These are phyloP conservation scores for Drosophila yooni DNA, from an alignment of 2,888 invertebrate species.

Conservation along the genomic window DNA sequence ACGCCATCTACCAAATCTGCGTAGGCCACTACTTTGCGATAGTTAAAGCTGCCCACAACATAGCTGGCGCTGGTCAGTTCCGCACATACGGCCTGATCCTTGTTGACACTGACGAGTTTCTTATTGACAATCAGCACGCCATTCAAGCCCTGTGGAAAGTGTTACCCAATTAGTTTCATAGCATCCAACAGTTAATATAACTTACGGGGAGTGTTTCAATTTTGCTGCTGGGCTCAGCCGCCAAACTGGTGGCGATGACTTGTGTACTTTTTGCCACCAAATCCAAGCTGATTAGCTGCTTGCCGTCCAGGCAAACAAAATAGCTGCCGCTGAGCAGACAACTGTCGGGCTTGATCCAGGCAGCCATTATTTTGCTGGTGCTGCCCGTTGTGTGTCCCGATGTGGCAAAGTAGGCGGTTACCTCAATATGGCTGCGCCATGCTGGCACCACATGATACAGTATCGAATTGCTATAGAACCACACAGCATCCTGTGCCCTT, in stretches of 20 bases:
- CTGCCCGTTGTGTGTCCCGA: constrained; percentile 86
- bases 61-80: constrained; percentile 82
- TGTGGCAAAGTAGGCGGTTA: constrained; percentile 87
- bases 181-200: not conserved
- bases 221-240: constrained; percentile 80
- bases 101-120: constrained; percentile 81
- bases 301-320: constrained; percentile 88
- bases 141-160: constrained; percentile 77
- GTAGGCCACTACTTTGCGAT: constrained; percentile 84
- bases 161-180: not conserved
- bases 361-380: constrained; percentile 87
- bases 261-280: constrained; percentile 86
- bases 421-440: constrained; percentile 88
- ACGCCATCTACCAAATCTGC: constrained; percentile 85
- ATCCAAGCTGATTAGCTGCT: constrained; percentile 88
- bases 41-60: constrained; percentile 71
- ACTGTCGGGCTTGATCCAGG: constrained; percentile 86
- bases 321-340: constrained; percentile 88
- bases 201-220: constrained; percentile 76
- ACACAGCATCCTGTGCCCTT: constrained; percentile 86
- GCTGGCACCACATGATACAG: constrained; percentile 88
- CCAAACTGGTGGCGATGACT: constrained; percentile 83
- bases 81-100: constrained; percentile 82
- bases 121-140: constrained; percentile 84
- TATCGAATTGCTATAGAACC: constrained; percentile 87